A percentile compares a stretch with the other conserved stretches of the same genome.
Evolutionary conservation across 2,888 invertebrate species (phyloP).

Genomic region (Anthoptus insignis): DNA sequence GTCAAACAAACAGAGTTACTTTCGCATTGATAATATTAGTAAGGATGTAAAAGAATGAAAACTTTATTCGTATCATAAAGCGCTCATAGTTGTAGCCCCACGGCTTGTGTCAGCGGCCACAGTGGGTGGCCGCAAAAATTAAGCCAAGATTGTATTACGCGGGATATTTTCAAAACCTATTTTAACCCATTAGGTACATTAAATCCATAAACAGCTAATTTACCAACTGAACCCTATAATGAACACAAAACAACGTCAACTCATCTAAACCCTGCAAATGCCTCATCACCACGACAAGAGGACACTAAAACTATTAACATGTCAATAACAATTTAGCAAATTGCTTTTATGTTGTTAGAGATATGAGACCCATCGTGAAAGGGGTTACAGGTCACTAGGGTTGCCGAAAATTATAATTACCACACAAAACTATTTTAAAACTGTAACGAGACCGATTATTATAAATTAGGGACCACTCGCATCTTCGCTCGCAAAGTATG

Average conservation of each 20-base stretch:
- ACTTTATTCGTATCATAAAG: no score
- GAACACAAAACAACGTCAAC: conserved; percentile 29
- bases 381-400: conserved; percentile 70
- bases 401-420: conserved; percentile 11
- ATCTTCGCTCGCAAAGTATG: no score
- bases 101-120: no score
- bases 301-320: conserved; percentile 77
- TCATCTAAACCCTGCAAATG: conserved; percentile 35
- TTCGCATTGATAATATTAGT: no score
- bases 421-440: no score
- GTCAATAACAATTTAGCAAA: conserved; percentile 84
- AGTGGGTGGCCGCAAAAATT: neutral
- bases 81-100: no score
- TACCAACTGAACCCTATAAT: conserved; percentile 27
- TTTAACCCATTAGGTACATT: conserved; percentile 13
- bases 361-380: conserved; percentile 66
- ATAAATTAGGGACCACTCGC: no score
- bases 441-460: no score
- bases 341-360: conserved; percentile 79
- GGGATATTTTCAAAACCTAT: neutral
- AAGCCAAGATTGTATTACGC: neutral
- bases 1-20: no score
- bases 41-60: no score
- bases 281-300: conserved; percentile 54
- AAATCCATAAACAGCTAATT: conserved; percentile 16